A percentile compares a stretch with the other conserved stretches of the same genome.
phyloP scores from a whole-genome alignment of 2,797 vertebrate genomes.

The Fundulus diaphanus region DNA sequence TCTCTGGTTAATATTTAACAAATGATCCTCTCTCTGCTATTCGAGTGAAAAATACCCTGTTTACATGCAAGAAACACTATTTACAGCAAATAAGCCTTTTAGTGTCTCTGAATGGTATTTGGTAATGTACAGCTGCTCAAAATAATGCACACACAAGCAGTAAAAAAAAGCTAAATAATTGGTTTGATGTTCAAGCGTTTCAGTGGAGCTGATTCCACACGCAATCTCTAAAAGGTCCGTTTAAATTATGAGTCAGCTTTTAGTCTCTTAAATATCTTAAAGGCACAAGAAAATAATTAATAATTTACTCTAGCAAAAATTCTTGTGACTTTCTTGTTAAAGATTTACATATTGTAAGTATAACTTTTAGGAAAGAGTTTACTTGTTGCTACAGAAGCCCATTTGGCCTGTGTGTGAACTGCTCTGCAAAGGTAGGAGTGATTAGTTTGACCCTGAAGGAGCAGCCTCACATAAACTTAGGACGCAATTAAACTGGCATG shows the following conservation, averaged over 20 bases:
- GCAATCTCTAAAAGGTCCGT: no score
- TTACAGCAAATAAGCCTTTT: background rate
- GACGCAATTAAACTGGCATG: background rate
- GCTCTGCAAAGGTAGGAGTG: background rate
- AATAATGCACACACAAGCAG: background rate
- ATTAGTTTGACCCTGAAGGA: background rate
- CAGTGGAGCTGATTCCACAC: background rate
- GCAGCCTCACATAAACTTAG: background rate
- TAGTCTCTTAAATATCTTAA: background rate
- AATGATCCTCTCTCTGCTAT: background rate
- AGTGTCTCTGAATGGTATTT: background rate
- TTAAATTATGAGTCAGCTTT: background rate
- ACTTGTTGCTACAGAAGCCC: background rate
- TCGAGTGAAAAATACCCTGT: background rate
- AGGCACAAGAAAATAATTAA: background rate
- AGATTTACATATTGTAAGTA: background rate
- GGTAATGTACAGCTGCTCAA: background rate
- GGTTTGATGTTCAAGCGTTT: background rate
- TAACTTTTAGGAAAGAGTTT: background rate
- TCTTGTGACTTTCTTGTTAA: background rate
- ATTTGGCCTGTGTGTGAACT: background rate
- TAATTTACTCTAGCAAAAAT: background rate
- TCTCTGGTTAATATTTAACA: background rate
- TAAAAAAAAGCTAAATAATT: background rate
- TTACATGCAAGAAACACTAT: background rate